phyloP scores from a whole-genome alignment of 2,797 vertebrate species.

The Antennarius maculatus region DNA sequence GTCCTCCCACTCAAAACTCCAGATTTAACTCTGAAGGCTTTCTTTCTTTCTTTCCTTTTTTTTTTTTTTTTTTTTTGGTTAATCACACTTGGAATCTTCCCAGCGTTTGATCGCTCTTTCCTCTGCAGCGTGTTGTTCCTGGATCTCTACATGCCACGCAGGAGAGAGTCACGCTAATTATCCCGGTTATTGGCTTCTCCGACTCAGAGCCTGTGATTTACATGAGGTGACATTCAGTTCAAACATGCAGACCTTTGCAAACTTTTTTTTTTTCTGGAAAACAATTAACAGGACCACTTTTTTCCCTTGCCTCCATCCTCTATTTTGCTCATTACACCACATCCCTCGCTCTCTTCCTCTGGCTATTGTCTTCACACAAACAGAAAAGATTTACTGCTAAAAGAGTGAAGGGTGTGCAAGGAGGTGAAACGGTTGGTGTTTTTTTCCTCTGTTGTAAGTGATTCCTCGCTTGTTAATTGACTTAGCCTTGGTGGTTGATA shows the following conservation, averaged over 20 bases:
- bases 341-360: conserved; percentile 65
- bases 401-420: conserved; percentile 54
- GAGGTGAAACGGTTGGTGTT: conserved; percentile 46
- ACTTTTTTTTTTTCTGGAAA: conserved; percentile 67
- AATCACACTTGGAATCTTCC: conserved; percentile 73
- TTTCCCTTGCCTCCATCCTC: conserved; percentile 37
- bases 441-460: conserved; percentile 29
- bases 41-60: conserved; percentile 24
- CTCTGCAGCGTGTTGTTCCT: conserved; percentile 54
- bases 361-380: conserved; percentile 73
- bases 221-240: conserved; percentile 81
- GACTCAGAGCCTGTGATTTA: conserved; percentile 70
- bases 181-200: conserved; percentile 74
- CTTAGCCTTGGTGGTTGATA: conserved; percentile 30
- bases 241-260: conserved; percentile 73
- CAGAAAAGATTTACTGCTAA: conserved; percentile 63
- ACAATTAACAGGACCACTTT: conserved; percentile 71
- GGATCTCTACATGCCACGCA: conserved; percentile 34
- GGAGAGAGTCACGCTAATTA: conserved; percentile 73
- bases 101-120: conserved; percentile 62
- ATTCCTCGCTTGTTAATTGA: conserved; percentile 61
- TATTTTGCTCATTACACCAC: conserved; percentile 42
- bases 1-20: conserved; percentile 77
- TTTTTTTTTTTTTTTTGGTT: conserved; percentile 58
- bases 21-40: conserved; percentile 65